Evolutionary conservation across 1,140 invertebrate genomes (phyloP), one percentile per base, ranked within the genome.

Genomic region (Lordiphosa clarofinis): DNA sequence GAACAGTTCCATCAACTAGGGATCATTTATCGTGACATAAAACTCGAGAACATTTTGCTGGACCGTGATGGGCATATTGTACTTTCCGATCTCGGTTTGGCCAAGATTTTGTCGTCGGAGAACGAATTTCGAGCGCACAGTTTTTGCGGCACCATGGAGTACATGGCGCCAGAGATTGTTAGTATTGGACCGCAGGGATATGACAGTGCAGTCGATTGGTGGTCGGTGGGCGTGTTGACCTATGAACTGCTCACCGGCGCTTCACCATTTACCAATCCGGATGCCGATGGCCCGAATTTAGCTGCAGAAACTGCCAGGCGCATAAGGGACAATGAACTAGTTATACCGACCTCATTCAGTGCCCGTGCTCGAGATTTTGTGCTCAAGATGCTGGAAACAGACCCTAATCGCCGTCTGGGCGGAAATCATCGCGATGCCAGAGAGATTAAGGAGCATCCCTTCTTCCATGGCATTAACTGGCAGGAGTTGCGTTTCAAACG

Each of bases 101-200:
- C 95, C 78, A 98, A 97, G 89, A 95, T 96, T 87, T 75, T 91
- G 11, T 73, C 88, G 5, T 73, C 91, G 76, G 89, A 92, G 43
- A 78, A 87, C 33, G 70, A 87, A 9, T 81, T 78, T 56, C 69
- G 97, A 71, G 95, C 98, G 0, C 98, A 97, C 90, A 98, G 97
- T 12, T 99, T 99, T 90, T 99, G 98, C 90, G 98, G 98, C 13
- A 99, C 98, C 42, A 96, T 99, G 62, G 98, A 99, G 88, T 97
- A 97, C 87, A 98, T 97, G 96, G 96, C 96, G 3, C 97, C 97
- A 9, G 97, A 98, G 90, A 95, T 98, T 10, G 95, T 98, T 28
- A 90, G 93, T 63, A 94, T 94, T 42, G 94, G 94, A 50, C 92
- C 92, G 37, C 92, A 93, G 48, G 96, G 96, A 28, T 96, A 98